Base-by-base conservation (phyloP, 1,140 invertebrate species). In the Belonocnema kinseyi region DNA sequence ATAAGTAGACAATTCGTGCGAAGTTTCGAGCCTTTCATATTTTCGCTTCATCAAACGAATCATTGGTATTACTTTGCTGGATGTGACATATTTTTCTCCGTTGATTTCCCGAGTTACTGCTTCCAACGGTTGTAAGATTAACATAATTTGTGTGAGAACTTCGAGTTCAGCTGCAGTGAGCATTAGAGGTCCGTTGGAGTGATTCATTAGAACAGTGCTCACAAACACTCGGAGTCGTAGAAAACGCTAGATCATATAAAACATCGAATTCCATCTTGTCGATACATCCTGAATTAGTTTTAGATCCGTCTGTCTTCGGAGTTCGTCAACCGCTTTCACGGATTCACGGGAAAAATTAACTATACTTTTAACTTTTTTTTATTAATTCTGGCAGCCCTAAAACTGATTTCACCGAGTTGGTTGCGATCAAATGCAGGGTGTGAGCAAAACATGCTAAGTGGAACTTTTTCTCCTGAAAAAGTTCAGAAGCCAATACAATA, bases 41-140 rank as follows among this genome's bases (percentile, higher is more conserved):
- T 46, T 10, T 46, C 40, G 40, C 40, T 46, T 46, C 6, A 46
- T 46, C 40, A 46, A 46, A 46, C 40, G 40, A 46, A 79, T 54
- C 13, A 83, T 50, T 21, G 77, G 76, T 56, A 85, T 86, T 21
- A n/a, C 75, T 73, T 85, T 77, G 46, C 82, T 85, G 11, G 72
- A 83, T 26, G 85, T 82, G 3, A 80, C 12, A 72, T 85, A 88
- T 7, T 73, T 26, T 82, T 87, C 76, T 33, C 80, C 82, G 66
- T 78, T 79, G 16, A 88, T 56, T 75, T 73, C 78, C 52, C 70
- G 73, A 12, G 85, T 88, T 3, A 76, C 79, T 66, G 80, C 72
- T 80, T 87, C 80, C 54, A 86, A 83, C 26, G 83, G 83, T 78
- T 82, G 58, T 75, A 88, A 81, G 7, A 79, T 40, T 12, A 56